These are phyloP conservation scores for Enteromius fasciolatus DNA, from an alignment of 2,797 vertebrate species.

Conservation along the genomic window DNA sequence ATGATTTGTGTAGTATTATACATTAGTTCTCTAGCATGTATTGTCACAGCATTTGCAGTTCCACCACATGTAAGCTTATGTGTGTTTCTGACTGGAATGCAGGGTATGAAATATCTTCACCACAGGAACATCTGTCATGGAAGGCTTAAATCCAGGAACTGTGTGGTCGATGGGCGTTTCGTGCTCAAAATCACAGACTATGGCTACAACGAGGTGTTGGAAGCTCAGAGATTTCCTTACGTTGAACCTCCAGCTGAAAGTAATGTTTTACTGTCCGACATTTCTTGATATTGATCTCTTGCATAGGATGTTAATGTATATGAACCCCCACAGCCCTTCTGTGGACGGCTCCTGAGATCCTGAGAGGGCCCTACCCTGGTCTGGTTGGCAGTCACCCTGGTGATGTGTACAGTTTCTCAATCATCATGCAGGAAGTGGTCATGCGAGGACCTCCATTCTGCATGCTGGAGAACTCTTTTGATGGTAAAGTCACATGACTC, in stretches of 20 bases:
- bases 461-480: slow-evolving; percentile 74
- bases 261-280: slow-evolving; percentile 51
- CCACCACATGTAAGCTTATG: background rate
- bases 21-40: background rate
- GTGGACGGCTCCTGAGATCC: slow-evolving; percentile 82
- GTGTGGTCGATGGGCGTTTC: slow-evolving; percentile 80
- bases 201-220: slow-evolving; percentile 75
- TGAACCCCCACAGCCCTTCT: slow-evolving; percentile 71
- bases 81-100: slow-evolving; percentile 31
- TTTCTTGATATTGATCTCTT: background rate
- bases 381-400: slow-evolving; percentile 64
- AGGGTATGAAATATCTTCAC: slow-evolving; percentile 85
- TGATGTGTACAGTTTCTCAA: slow-evolving; percentile 82
- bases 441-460: slow-evolving; percentile 78
- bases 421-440: slow-evolving; percentile 83
- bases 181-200: slow-evolving; percentile 81
- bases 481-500: slow-evolving; percentile 61
- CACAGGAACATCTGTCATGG: slow-evolving; percentile 72
- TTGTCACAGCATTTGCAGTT: background rate
- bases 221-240: slow-evolving; percentile 73
- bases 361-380: slow-evolving; percentile 67
- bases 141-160: slow-evolving; percentile 81
- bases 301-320: slow-evolving; percentile 9
- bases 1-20: background rate
- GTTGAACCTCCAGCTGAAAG: slow-evolving; percentile 69